These are phyloP conservation scores for Melanotaenia parkinsoni DNA, from an alignment of 2,797 vertebrate species.

Conservation along the genomic window DNA sequence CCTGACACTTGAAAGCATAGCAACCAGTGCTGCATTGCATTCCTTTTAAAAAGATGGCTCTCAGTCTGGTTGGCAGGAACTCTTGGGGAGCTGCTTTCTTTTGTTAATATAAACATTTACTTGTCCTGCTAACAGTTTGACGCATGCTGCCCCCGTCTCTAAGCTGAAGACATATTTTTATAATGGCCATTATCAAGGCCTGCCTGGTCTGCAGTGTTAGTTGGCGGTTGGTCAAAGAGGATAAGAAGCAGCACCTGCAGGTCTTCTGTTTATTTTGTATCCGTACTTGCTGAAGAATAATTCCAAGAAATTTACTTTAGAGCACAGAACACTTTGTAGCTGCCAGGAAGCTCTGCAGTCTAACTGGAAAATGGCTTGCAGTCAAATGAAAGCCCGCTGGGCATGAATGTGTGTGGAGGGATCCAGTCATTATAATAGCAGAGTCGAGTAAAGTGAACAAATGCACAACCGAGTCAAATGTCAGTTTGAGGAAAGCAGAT, in stretches of 20 bases:
- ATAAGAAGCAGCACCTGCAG: conserved; percentile 49
- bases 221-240: conserved; percentile 32
- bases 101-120: conserved; percentile 56
- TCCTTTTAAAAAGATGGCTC: too few species aligned
- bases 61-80: too few species aligned
- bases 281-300: conserved; percentile 29
- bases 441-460: neutral
- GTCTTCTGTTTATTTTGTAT: conserved; percentile 51
- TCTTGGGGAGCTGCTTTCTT: neutral
- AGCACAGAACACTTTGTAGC: neutral
- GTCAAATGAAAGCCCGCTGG: neutral
- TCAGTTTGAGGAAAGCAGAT: neutral
- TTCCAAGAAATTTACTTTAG: conserved; percentile 16
- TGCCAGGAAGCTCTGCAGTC: conserved; percentile 26
- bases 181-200: conserved; percentile 11
- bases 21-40: too few species aligned
- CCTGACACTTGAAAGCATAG: too few species aligned
- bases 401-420: neutral
- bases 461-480: neutral
- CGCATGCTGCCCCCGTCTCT: neutral
- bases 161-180: conserved; percentile 23
- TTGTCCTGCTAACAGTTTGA: conserved; percentile 25
- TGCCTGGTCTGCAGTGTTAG: conserved; percentile 25
- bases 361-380: neutral
- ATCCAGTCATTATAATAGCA: neutral